These are phyloP conservation scores for Megamerina dolium DNA, from an alignment of 2,888 invertebrate species.

Conservation along the genomic window DNA sequence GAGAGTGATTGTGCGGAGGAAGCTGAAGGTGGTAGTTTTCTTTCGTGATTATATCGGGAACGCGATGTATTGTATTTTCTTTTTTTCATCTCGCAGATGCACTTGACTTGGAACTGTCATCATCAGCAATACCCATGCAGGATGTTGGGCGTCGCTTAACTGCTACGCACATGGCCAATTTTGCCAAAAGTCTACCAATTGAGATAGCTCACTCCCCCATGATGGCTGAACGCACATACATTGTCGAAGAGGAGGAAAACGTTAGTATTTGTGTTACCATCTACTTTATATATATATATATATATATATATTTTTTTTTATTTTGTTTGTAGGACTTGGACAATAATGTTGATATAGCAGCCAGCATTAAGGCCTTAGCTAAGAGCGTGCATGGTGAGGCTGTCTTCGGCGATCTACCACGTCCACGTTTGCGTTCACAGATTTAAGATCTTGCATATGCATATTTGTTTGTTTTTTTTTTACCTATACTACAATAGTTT, in stretches of 20 bases:
- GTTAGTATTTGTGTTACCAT: slow-evolving; percentile 31
- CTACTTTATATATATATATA: neutral
- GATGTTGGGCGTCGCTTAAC: slow-evolving; percentile 12
- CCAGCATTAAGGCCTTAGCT: slow-evolving; percentile 86
- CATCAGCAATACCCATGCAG: slow-evolving; percentile 38
- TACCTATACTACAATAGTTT: slow-evolving; percentile 35
- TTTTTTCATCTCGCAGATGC: too few relatives aligned
- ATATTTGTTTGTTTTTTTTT: neutral
- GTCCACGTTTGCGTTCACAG: slow-evolving; percentile 77
- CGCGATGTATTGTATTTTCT: neutral
- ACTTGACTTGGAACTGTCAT: slow-evolving; percentile 42
- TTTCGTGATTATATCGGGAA: slow-evolving; percentile 1
- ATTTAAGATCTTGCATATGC: slow-evolving; percentile 53
- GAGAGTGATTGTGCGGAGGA: slow-evolving; percentile 71
- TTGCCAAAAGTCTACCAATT: slow-evolving; percentile 75
- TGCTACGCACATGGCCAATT: slow-evolving; percentile 28
- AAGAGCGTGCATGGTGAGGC: slow-evolving; percentile 83
- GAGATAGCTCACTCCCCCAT: slow-evolving; percentile 57
- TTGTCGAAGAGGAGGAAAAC: slow-evolving; percentile 35
- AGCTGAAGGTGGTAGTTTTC: slow-evolving; percentile 63
- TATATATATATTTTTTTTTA: neutral
- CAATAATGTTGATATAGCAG: slow-evolving; percentile 76
- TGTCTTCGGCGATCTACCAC: slow-evolving; percentile 81
- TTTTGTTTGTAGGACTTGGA: slow-evolving; percentile 47
- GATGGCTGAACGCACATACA: slow-evolving; percentile 27